Base-by-base conservation (phyloP, 1,140 invertebrate species). In the Pristionchus pacificus region DNA sequence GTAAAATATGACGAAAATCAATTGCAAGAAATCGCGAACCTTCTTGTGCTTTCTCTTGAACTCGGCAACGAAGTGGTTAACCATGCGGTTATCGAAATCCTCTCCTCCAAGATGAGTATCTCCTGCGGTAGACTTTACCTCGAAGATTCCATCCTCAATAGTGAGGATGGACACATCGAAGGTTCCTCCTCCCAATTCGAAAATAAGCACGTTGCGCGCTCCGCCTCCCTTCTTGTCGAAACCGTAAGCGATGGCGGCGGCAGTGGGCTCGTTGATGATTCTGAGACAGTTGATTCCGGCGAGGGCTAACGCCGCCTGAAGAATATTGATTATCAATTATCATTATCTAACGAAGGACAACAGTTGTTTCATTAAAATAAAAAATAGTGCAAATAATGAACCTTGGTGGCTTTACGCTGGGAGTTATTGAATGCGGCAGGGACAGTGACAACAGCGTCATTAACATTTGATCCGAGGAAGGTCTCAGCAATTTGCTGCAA, bases 221-320 rank as follows among this genome's bases (percentile, higher is more conserved):
- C 13, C 95, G 57, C 94, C 93, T 65, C 95, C 93, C 84, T 93
- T 95, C 86, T 98, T 98, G 87, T 98, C 95, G 72, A 98, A 88
- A 86, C 95, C 96, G 81, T 98, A 98, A 69, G 96, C 96, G 86
- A 98, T 97, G 71, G 95, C 95, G 65, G 95, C 95, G 1, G 95
- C 95, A 31, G 95, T 98, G 0, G 95, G 95, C 84, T 98, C 95
- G 84, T 98, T 98, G 82, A 98, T 97, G 78, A 98, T 98, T 85
- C 95, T 90, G 92, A 97, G 93, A 0, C 97, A 95, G 77, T 91
- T 91, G 55, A 97, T 88, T 77, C 94, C 85, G 69, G 85, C 81
- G 78, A 92, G 91, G 1, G 86, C 87, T 15, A 90, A 91, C 14
- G 91, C 90, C n/a, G n/a, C n/a, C n/a, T n/a, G n/a, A n/a, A n/a